phyloP scores from a whole-genome alignment of 2,797 vertebrate species.

The Hafferia zeledoni region DNA sequence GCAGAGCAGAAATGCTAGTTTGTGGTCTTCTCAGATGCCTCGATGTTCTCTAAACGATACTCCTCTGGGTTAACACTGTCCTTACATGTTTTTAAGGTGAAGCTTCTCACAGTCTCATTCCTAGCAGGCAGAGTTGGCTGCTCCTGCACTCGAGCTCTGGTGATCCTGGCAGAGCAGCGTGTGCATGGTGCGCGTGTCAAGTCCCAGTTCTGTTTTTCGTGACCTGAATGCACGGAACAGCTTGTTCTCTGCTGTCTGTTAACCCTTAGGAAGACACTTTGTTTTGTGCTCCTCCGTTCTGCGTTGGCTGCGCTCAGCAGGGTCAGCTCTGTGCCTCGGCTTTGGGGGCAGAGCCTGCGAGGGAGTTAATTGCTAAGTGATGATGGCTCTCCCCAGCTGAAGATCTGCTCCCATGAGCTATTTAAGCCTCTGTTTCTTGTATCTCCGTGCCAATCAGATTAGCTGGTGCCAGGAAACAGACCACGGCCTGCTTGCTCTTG shows the following conservation, averaged over 20 bases:
- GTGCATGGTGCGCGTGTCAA: neutral
- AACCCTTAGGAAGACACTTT: neutral
- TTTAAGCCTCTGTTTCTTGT: slow-evolving; percentile 60
- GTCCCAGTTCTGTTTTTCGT: slow-evolving; percentile 27
- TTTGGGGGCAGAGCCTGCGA: neutral
- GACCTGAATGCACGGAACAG: slow-evolving; percentile 10
- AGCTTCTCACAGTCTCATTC: neutral
- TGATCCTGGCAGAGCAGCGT: neutral
- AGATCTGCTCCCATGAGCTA: slow-evolving; percentile 49
- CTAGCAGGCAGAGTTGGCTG: neutral
- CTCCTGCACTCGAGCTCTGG: neutral
- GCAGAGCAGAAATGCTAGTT: neutral
- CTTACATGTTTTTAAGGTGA: neutral
- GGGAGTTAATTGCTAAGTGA: slow-evolving; percentile 45
- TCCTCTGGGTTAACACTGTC: neutral
- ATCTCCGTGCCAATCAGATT: slow-evolving; percentile 60
- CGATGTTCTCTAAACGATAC: neutral
- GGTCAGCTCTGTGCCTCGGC: neutral
- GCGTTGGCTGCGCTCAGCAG: neutral
- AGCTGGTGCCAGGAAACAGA: slow-evolving; percentile 63
- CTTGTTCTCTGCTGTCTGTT: slow-evolving; percentile 35
- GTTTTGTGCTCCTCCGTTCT: neutral
- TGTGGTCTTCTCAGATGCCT: neutral
- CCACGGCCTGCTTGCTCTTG: slow-evolving; percentile 25
- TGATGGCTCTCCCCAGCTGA: slow-evolving; percentile 42